Base-by-base conservation (phyloP, 2,888 invertebrate genomes). In the Drymonia ruficornis region DNA sequence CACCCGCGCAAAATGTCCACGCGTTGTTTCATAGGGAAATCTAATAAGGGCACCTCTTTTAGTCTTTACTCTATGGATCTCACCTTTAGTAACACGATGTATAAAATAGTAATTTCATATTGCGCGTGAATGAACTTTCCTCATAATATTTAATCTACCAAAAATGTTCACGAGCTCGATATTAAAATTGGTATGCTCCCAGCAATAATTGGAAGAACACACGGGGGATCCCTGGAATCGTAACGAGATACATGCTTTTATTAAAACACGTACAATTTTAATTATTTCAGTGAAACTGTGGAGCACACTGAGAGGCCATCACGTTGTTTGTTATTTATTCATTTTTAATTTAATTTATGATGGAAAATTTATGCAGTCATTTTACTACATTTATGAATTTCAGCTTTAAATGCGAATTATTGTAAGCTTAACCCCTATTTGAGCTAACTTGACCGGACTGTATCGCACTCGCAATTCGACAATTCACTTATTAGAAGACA, bases 191-290 rank as follows among this genome's bases (percentile, higher is more conserved):
- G 65, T 59, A 58, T 51, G 45, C 18, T 11, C 50, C 34, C 40
- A 56, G 54, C 53, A 61, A 53, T 64, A 69, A 69, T 66, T 69
- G 59, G 48, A 64, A 45, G 52, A 57, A 46, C 55, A 52, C 57
- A 49, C 55, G 18, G 43, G 61, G 56, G 59, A 55, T 48, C 56
- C 28, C 34, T 51, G 50, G 47, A 45, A 60, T 53, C 48, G 64
- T 59, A 53, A 29, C 53, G 54, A 53, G 52, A 51, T 43, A 55
- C 40, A 61, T 59, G 57, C 52, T 67, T 67, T 66, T 60, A 66
- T 65, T 61, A 67, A 67, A 73, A 70, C 72, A 67, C 72, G 74
- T 72, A 63, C 72, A 57, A 59, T 74, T 73, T 76, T 76, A 76
- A 76, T 74, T 74, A 76, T 56, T 63, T 58, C 60, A 52, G 50